These are phyloP conservation scores for Leptoclinus maculatus DNA, from an alignment of 2,797 vertebrate species.

Conservation along the genomic window DNA sequence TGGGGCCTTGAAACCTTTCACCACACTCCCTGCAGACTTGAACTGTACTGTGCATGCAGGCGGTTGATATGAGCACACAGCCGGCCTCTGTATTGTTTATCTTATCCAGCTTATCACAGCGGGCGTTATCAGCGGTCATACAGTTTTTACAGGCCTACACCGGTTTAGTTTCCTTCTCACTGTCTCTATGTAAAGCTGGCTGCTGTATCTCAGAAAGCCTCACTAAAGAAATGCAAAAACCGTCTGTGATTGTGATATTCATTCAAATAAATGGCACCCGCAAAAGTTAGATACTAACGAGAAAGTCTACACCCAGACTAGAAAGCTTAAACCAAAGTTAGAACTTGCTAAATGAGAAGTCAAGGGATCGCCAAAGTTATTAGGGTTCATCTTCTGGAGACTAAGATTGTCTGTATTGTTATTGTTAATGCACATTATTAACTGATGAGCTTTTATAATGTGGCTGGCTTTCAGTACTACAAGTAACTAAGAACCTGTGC, in stretches of 20 bases:
- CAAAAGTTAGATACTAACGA: too few species aligned
- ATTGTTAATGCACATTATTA: background rate
- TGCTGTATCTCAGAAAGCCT: background rate
- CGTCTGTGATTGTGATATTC: background rate
- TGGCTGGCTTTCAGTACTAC: too few species aligned
- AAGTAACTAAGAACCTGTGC: too few species aligned
- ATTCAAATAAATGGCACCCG: too few species aligned
- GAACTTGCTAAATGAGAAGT: background rate
- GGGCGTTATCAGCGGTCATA: background rate
- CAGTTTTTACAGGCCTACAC: background rate
- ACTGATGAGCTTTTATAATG: background rate
- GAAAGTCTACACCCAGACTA: too few species aligned
- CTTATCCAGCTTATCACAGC: background rate
- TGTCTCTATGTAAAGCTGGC: background rate
- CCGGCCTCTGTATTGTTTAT: constrained; percentile 17
- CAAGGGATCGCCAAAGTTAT: background rate
- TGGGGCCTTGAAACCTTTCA: background rate
- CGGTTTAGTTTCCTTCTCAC: background rate
- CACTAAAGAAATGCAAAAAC: background rate
- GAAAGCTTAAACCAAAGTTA: background rate
- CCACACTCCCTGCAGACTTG: background rate
- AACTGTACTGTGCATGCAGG: background rate
- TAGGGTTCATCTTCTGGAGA: background rate
- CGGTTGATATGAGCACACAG: constrained; percentile 5
- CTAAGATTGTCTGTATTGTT: background rate